Conservation (phyloP, 1,140 invertebrate genomes). For the Nasonia vitripennis region DNA sequence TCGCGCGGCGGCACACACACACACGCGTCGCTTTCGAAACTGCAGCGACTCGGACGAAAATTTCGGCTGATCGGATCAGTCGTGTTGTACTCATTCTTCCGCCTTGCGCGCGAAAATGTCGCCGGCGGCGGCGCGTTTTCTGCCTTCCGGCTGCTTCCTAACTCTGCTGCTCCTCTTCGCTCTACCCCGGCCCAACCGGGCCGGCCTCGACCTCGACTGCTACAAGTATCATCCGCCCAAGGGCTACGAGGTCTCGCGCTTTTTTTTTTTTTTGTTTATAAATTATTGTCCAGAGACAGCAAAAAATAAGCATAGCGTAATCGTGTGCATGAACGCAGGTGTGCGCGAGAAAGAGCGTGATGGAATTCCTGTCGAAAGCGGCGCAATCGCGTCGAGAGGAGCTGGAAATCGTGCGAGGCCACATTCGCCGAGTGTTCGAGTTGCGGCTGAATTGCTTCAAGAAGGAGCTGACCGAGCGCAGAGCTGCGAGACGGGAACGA, state of each 20-base stretch:
- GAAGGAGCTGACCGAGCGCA: background rate
- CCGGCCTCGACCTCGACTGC: background rate
- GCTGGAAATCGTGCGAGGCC: background rate
- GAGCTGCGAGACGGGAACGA: background rate
- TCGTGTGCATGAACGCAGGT: background rate
- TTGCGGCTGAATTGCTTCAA: background rate
- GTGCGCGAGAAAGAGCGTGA: background rate
- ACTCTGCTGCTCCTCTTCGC: background rate
- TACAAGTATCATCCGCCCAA: slow-evolving; percentile 35
- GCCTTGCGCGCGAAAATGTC: slow-evolving; percentile 18
- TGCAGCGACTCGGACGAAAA: background rate
- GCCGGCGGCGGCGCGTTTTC: background rate
- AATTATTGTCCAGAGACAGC: background rate
- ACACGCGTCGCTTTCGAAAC: background rate
- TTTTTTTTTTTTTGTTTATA: no score
- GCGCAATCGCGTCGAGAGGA: background rate
- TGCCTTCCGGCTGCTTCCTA: slow-evolving; percentile 13
- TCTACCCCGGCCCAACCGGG: background rate
- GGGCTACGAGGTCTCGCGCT: slow-evolving; percentile 16
- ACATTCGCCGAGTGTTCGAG: slow-evolving; percentile 12
- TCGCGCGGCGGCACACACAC: background rate
- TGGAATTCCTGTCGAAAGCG: background rate
- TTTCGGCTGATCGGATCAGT: background rate
- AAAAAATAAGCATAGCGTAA: background rate
- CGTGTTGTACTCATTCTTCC: slow-evolving; percentile 27